Evolutionary conservation across 2,797 vertebrate genomes (phyloP), one percentile per base, ranked within the genome.

Genomic region (Eulemur rubriventer): DNA sequence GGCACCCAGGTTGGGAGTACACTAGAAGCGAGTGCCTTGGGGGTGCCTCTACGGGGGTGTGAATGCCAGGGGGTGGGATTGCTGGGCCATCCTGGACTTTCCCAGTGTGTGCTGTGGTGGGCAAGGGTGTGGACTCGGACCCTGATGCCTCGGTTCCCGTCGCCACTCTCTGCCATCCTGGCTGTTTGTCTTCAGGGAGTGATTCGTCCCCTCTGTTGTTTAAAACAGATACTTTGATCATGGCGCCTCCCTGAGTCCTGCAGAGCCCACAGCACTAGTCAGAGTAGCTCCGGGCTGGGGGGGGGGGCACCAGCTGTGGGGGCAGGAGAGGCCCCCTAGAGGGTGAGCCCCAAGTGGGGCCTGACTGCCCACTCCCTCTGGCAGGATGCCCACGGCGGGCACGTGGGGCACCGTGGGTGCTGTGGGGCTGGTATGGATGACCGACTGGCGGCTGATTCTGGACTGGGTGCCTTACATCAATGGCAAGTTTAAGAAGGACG

Each of bases 401-500:
- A 96, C 98, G 0, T 99, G 99, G 99, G 99, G 99, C 1, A 52
- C 98, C 0, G 99, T 98, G 3, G 99, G 98, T 14, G 97, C 98
- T 0, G 97, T 99, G 26, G 99, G 98, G 46, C 30, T 99, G 41
- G 98, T 99, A 65, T 99, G 99, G 99, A 95, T 98, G 96, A 99
- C 99, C 17, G 99, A 99, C 96, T 99, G 99, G 99, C 97, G 98
- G 87, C 46, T 99, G 92, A 33, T 99, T 96, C 98, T 99, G 95
- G 99, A 99, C 92, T 99, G 99, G 55, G 99, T 99, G n/a, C 99
- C 99, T 12, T 99, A 99, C 98, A 96, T 99, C 76, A 98, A 96
- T 0, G 99, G 99, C 95, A 99, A 99, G 97, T 99, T 99, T 94
- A 99, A 99, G 97, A 99, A 98, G 1, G 99, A 99, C 0, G 98